Evolutionary conservation across 2,888 invertebrate species (phyloP).

Genomic region (Leptodirus hochenwartii): DNA sequence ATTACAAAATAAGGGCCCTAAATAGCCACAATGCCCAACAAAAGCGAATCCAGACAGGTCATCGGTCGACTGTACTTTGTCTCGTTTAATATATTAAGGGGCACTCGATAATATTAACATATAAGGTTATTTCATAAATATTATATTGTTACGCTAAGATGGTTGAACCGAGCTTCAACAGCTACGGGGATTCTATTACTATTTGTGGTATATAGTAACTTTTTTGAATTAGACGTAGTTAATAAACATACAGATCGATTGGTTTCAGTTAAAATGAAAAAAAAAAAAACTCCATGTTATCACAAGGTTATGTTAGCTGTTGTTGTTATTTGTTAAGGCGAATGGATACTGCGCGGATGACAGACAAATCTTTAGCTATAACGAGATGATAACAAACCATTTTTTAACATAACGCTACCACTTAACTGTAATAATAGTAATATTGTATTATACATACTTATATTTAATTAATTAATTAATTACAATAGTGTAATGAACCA

Average conservation of each 20-base stretch:
- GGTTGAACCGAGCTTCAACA: conserved; percentile 19
- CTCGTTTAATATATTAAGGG: conserved; percentile 27
- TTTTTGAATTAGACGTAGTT: conserved; percentile 31
- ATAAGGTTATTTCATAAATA: conserved; percentile 32
- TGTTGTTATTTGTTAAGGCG: conserved; percentile 28
- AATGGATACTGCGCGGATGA: conserved; percentile 13
- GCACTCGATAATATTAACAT: conserved; percentile 25
- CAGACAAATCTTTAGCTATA: conserved; percentile 9
- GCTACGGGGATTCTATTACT: conserved; percentile 22
- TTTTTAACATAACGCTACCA: conserved; percentile 9
- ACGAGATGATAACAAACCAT: conserved; percentile 11
- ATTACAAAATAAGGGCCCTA: conserved; percentile 68
- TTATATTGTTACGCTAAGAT: conserved; percentile 32
- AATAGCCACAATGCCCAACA: conserved; percentile 64
- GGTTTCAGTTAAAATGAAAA: conserved; percentile 26
- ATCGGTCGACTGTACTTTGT: conserved; percentile 25
- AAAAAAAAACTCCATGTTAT: conserved; percentile 10
- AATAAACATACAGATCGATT: conserved; percentile 30
- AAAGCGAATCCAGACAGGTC: conserved; percentile 28
- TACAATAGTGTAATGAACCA: conserved; percentile 1
- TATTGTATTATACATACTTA: conserved; percentile 8
- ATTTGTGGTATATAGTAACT: conserved; percentile 34
- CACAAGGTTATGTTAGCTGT: conserved; percentile 26
- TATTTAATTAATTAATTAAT: conserved; percentile 4
- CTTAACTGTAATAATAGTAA: conserved; percentile 9